Conservation (phyloP, 1,140 invertebrate genomes). For the Teleopsis dalmanni region DNA sequence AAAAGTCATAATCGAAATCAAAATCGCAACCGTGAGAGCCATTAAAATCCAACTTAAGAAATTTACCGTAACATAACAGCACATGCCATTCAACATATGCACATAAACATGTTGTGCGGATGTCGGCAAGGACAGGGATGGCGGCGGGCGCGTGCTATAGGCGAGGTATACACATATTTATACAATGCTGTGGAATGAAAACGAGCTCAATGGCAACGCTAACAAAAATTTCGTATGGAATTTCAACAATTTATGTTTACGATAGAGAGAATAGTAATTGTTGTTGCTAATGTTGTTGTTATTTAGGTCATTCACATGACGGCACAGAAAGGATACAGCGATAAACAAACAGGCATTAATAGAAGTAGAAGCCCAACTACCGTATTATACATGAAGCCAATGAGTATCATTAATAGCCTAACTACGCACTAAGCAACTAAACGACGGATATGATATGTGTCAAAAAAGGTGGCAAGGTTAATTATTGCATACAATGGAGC, state of each 20-base stretch:
- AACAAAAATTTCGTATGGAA: constrained; percentile 13
- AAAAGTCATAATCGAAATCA: too few species aligned
- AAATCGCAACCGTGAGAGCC: too few species aligned
- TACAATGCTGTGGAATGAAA: constrained; percentile 18
- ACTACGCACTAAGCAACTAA: too few species aligned
- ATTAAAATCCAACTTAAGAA: constrained; percentile 19
- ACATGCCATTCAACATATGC: constrained; percentile 21
- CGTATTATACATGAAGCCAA: too few species aligned
- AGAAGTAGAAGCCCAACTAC: too few species aligned
- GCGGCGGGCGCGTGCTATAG: not conserved
- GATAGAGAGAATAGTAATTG: too few species aligned
- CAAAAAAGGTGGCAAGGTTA: too few species aligned
- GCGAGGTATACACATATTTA: too few species aligned
- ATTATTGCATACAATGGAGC: too few species aligned
- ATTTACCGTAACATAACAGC: constrained; percentile 42
- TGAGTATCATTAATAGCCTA: too few species aligned
- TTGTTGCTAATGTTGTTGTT: constrained; percentile 30
- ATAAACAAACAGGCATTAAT: too few species aligned
- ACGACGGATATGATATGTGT: too few species aligned
- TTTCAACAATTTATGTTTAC: not conserved
- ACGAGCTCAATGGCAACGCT: constrained; percentile 36
- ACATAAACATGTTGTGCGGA: not conserved
- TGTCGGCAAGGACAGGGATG: not conserved
- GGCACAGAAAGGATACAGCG: constrained; percentile 15
- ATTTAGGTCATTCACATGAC: constrained; percentile 45